Evolutionary conservation across 2,113 vertebrate species (phyloP).

Genomic region (Festucalex cinctus): DNA sequence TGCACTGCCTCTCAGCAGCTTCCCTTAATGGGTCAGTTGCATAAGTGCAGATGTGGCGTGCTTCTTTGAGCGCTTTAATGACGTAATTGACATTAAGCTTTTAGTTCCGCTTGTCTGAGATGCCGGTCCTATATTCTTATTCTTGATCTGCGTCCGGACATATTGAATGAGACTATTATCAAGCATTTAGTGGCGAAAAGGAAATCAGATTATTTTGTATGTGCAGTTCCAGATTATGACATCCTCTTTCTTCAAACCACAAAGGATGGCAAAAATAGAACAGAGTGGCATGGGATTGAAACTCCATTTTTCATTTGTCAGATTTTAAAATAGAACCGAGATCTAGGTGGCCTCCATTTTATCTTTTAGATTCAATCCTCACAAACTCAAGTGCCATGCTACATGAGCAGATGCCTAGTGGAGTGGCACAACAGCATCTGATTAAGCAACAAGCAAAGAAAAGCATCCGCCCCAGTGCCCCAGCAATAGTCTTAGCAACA

Average conservation of each 20-base stretch:
- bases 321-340: slow-evolving; percentile 32
- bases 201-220: neutral
- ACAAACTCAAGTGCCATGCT: slow-evolving; percentile 5
- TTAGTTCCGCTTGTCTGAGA: slow-evolving; percentile 4
- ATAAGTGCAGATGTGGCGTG: slow-evolving; percentile 36
- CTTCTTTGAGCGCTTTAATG: slow-evolving; percentile 21
- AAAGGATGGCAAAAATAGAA: slow-evolving; percentile 41
- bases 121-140: neutral
- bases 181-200: slow-evolving; percentile 3
- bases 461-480: slow-evolving; percentile 39
- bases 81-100: slow-evolving; percentile 46
- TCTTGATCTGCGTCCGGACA: neutral
- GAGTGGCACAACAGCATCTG: slow-evolving; percentile 29
- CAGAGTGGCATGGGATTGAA: slow-evolving; percentile 31
- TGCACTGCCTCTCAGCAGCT: slow-evolving; percentile 12
- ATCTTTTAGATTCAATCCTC: slow-evolving; percentile 15
- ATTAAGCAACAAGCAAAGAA: slow-evolving; percentile 30
- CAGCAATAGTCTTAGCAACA: slow-evolving; percentile 68
- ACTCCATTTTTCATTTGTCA: slow-evolving; percentile 25
- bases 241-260: slow-evolving; percentile 26
- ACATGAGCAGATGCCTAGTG: neutral
- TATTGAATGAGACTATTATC: neutral
- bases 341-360: slow-evolving; percentile 16
- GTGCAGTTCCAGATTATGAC: slow-evolving; percentile 8
- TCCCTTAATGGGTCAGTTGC: slow-evolving; percentile 44